Conservation (phyloP, 2,888 invertebrate genomes). For the Bibio marci region DNA sequence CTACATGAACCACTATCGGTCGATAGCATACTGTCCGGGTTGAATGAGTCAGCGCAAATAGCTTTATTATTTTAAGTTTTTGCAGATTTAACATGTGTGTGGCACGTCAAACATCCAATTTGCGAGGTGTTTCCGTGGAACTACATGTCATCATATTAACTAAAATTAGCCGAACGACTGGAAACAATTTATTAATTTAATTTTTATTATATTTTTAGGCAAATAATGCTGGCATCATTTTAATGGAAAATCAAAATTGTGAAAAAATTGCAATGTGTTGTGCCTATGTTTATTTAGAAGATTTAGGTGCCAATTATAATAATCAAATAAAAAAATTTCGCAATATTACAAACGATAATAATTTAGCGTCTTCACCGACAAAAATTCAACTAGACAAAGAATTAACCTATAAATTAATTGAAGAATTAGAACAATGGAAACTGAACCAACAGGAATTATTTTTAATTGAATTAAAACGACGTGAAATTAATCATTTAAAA, state of each 20-base stretch:
- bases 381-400: slow-evolving; percentile 10
- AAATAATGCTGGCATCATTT: slow-evolving; percentile 7
- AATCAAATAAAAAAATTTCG: slow-evolving; percentile 8
- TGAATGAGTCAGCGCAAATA: too few relatives aligned
- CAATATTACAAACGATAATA: not conserved
- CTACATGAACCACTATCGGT: too few relatives aligned
- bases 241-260: slow-evolving; percentile 10
- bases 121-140: too few relatives aligned
- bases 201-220: not conserved
- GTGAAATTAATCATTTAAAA: slow-evolving; percentile 37
- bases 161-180: too few relatives aligned
- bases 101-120: too few relatives aligned
- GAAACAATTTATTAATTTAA: too few relatives aligned
- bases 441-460: slow-evolving; percentile 45
- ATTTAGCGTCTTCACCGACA: not conserved
- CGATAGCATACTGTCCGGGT: too few relatives aligned
- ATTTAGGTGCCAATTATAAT: slow-evolving; percentile 12
- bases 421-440: slow-evolving; percentile 59
- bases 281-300: slow-evolving; percentile 11
- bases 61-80: too few relatives aligned
- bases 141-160: too few relatives aligned
- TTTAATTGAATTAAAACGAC: slow-evolving; percentile 38
- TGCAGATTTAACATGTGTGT: too few relatives aligned
- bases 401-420: slow-evolving; percentile 37
- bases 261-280: slow-evolving; percentile 12